phyloP scores from a whole-genome alignment of 2,888 invertebrate species.

The Metallyticus violacea region DNA sequence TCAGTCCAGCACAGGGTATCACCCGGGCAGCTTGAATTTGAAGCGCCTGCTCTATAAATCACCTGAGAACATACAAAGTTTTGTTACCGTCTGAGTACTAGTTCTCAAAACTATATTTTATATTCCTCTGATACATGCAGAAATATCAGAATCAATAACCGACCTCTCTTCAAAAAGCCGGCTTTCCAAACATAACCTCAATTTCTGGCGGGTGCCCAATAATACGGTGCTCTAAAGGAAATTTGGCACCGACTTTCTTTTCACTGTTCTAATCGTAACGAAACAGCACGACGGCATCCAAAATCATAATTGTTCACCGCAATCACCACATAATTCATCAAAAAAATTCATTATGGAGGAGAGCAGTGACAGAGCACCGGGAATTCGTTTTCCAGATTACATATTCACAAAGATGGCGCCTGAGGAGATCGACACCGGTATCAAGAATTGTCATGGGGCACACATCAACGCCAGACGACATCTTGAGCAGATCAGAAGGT shows the following conservation, averaged over 20 bases:
- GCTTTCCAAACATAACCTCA: not conserved
- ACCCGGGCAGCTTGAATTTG: not conserved
- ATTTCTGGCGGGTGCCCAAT: not conserved
- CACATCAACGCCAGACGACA: conserved; percentile 47
- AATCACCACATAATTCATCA: not conserved
- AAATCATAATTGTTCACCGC: not conserved
- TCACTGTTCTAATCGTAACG: not conserved
- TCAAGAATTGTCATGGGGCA: conserved; percentile 40
- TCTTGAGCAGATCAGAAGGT: conserved; percentile 57
- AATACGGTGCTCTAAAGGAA: not conserved
- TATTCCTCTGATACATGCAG: not conserved
- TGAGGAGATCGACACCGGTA: conserved; percentile 40
- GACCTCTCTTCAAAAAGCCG: not conserved
- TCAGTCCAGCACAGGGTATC: not conserved
- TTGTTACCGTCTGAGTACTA: not conserved
- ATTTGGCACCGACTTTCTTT: not conserved
- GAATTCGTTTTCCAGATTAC: conserved; percentile 65
- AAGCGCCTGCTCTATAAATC: not conserved
- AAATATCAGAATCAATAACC: not conserved
- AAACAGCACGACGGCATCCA: not conserved
- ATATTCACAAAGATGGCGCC: conserved; percentile 72
- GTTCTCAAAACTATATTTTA: not conserved
- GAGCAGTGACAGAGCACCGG: not conserved
- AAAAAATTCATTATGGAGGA: not conserved
- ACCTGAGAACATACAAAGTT: not conserved